Evolutionary conservation across 2,888 invertebrate genomes (phyloP).

Genomic region (Ichneumoninae sp.): DNA sequence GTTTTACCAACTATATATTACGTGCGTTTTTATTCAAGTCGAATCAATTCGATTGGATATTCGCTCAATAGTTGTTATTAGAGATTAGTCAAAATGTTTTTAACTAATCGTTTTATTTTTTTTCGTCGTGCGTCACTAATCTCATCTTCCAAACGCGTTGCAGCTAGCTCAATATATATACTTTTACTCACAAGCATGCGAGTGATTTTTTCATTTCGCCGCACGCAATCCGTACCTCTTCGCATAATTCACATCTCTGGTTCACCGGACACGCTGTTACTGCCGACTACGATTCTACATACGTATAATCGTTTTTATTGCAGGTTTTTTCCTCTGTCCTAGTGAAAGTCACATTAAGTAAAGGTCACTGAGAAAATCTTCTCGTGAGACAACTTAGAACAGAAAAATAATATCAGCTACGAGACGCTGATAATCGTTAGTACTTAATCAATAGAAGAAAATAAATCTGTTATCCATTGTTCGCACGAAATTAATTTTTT

Average conservation of each 20-base stretch:
- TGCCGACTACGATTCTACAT: conserved; percentile 56
- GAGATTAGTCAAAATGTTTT: background rate
- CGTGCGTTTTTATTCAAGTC: background rate
- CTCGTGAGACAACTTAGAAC: conserved; percentile 27
- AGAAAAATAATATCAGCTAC: conserved; percentile 25
- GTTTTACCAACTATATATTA: background rate
- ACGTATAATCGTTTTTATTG: conserved; percentile 73
- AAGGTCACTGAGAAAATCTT: conserved; percentile 24
- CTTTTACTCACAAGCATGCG: conserved; percentile 47
- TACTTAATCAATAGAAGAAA: conserved; percentile 37
- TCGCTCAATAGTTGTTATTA: background rate
- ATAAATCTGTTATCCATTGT: conserved; percentile 28
- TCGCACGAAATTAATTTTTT: conserved; percentile 11
- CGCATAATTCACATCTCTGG: conserved; percentile 8
- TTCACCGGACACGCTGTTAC: conserved; percentile 7
- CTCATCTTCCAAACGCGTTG: background rate
- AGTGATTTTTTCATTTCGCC: conserved; percentile 48
- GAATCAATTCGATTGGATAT: background rate
- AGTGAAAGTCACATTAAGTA: conserved; percentile 67
- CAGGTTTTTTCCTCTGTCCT: conserved; percentile 76
- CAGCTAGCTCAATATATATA: background rate
- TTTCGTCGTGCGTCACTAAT: background rate
- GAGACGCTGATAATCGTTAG: conserved; percentile 36
- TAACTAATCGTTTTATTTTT: conserved; percentile 1
- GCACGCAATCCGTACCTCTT: conserved; percentile 43